Percentiles rank a stretch among this genome's conserved stretches.
These are phyloP conservation scores for Cremastinae sp. DNA, from an alignment of 2,888 invertebrate species.

Conservation along the genomic window DNA sequence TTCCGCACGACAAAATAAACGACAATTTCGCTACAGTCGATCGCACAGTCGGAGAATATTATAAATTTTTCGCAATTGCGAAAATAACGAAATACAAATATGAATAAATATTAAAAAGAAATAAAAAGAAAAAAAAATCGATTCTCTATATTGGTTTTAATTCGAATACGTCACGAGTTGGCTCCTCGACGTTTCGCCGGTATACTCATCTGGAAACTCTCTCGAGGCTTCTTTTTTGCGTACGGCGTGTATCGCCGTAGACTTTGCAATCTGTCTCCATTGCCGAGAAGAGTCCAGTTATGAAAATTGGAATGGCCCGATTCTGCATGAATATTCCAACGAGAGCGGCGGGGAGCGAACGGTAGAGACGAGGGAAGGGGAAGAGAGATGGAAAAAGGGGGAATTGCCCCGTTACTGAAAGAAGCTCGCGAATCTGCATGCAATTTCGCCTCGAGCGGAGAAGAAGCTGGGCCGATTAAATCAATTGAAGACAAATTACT, in stretches of 20 bases:
- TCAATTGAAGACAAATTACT: constrained; percentile 62
- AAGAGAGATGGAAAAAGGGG: constrained; percentile 8
- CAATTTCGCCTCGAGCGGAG: constrained; percentile 55
- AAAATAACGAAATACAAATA: neutral
- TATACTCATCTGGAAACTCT: no score
- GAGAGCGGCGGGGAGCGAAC: constrained; percentile 18
- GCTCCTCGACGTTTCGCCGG: neutral
- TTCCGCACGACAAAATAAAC: neutral
- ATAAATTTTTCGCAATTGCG: neutral
- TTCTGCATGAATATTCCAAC: constrained; percentile 58
- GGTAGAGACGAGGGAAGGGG: constrained; percentile 6
- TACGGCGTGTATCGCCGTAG: constrained; percentile 21
- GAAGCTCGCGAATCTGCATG: constrained; percentile 53
- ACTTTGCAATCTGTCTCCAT: constrained; percentile 57
- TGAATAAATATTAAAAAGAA: neutral
- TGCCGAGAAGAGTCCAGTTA: constrained; percentile 57
- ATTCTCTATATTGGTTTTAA: constrained; percentile 2
- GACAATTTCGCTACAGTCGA: no score
- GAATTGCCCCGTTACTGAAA: constrained; percentile 17
- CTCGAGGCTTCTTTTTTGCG: constrained; percentile 35
- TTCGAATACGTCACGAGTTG: neutral
- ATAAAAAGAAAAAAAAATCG: constrained; percentile 3
- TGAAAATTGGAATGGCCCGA: constrained; percentile 58
- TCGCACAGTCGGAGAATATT: neutral
- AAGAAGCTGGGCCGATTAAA: constrained; percentile 57